A percentile compares a stretch with the other conserved stretches of the same genome.
phyloP scores from a whole-genome alignment of 2,888 invertebrate genomes.

The Hydriomena furcata region DNA sequence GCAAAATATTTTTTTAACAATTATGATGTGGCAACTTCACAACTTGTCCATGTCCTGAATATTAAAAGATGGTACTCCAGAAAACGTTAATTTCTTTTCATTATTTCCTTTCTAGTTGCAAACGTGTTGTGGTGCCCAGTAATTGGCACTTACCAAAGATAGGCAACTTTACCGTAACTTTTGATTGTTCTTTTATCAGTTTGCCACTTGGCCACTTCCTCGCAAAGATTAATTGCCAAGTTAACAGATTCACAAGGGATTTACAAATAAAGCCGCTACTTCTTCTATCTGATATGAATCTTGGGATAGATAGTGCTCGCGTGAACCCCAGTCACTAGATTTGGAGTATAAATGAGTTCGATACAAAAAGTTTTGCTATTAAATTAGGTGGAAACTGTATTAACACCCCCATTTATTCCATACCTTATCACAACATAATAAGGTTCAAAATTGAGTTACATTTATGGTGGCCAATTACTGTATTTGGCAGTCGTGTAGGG shows the following conservation, averaged over 20 bases:
- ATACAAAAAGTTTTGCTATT: constrained; percentile 75
- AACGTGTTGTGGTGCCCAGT: background rate
- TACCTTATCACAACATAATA: constrained; percentile 32
- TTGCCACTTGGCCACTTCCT: constrained; percentile 29
- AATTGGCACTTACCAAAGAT: constrained; percentile 8
- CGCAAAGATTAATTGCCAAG: constrained; percentile 46
- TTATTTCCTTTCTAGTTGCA: too few species aligned
- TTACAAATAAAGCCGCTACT: constrained; percentile 32
- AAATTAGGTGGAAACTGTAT: constrained; percentile 71
- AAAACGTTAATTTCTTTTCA: too few species aligned
- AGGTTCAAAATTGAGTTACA: constrained; percentile 38
- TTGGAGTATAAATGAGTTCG: constrained; percentile 71
- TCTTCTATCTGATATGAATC: constrained; percentile 32
- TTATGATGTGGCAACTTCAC: too few species aligned
- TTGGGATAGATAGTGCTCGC: constrained; percentile 51
- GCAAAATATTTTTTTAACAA: too few species aligned
- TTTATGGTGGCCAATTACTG: constrained; percentile 20
- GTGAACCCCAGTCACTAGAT: constrained; percentile 57
- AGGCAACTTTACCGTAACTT: constrained; percentile 18
- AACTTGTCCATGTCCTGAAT: too few species aligned
- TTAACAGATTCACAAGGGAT: constrained; percentile 44
- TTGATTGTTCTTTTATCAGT: constrained; percentile 42
- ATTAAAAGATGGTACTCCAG: too few species aligned
- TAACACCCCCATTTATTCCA: constrained; percentile 6
- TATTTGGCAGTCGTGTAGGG: constrained; percentile 39